phyloP scores from a whole-genome alignment of 2,797 vertebrate species.

The Urosaurus nigricauda region DNA sequence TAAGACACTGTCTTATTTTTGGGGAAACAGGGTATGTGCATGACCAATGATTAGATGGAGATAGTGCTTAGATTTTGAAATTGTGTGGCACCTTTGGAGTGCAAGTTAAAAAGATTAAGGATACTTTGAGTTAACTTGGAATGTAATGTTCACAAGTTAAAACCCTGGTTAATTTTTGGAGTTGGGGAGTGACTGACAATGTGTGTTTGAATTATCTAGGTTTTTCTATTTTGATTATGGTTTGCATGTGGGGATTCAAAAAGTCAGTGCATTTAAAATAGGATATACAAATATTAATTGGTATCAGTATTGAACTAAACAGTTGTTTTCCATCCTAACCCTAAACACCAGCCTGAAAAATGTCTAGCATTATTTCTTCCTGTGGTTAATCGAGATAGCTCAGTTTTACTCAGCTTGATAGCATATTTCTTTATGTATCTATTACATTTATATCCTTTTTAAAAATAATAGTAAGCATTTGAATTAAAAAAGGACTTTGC shows the following conservation, averaged over 20 bases:
- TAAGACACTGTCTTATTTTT: too few species aligned
- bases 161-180: background rate
- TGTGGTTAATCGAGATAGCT: background rate
- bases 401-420: background rate
- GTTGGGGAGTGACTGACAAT: background rate
- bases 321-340: background rate
- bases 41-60: background rate
- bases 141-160: too few species aligned
- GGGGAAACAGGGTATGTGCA: too few species aligned
- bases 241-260: background rate
- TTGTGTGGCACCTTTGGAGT: background rate
- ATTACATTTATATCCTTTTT: too few species aligned
- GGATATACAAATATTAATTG: background rate
- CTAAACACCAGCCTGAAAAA: background rate
- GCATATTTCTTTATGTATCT: too few species aligned
- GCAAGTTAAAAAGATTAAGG: background rate
- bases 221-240: background rate
- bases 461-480: background rate
- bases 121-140: background rate
- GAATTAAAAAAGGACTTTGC: background rate
- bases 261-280: background rate
- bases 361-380: background rate
- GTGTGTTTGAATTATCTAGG: background rate
- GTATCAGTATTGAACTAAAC: background rate
- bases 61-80: background rate